These are phyloP conservation scores for Aporophyla lueneburgensis DNA, from an alignment of 2,888 invertebrate species.

Conservation along the genomic window DNA sequence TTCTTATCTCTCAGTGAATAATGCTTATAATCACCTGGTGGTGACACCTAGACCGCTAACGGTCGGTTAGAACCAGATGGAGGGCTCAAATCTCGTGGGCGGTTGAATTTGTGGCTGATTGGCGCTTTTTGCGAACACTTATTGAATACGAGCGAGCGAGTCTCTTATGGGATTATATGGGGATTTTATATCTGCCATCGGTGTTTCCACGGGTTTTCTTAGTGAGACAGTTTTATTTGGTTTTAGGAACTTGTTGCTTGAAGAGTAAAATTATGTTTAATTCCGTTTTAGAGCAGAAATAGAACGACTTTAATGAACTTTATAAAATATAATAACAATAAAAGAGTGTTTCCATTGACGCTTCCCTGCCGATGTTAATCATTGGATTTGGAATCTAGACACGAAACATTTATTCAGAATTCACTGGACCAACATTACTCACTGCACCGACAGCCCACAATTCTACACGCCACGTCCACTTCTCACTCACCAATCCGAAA, in stretches of 20 bases:
- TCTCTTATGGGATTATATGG: slow-evolving; percentile 64
- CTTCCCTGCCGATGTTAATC: no score
- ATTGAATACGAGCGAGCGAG: slow-evolving; percentile 68
- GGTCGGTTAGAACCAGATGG: slow-evolving; percentile 35
- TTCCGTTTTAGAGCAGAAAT: background rate
- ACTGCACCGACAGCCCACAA: background rate
- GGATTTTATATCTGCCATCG: slow-evolving; percentile 59
- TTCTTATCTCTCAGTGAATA: slow-evolving; percentile 22
- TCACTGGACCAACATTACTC: background rate
- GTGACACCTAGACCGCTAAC: slow-evolving; percentile 31
- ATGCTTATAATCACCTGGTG: slow-evolving; percentile 29
- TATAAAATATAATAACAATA: no score
- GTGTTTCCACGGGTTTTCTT: slow-evolving; percentile 40
- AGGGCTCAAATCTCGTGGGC: slow-evolving; percentile 72
- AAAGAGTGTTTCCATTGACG: no score
- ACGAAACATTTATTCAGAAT: background rate
- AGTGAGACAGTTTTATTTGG: slow-evolving; percentile 22
- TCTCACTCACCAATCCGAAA: slow-evolving; percentile 28
- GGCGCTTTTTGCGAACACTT: slow-evolving; percentile 73
- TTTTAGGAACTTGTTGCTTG: slow-evolving; percentile 43
- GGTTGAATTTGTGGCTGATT: slow-evolving; percentile 70
- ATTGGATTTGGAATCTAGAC: background rate
- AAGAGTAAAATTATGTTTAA: background rate
- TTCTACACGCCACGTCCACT: background rate
- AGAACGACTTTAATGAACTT: background rate